Percentiles rank a stretch among this genome's conserved stretches.
Conservation (phyloP, 1,140 invertebrate genomes). For the Parapsyche elsis region DNA sequence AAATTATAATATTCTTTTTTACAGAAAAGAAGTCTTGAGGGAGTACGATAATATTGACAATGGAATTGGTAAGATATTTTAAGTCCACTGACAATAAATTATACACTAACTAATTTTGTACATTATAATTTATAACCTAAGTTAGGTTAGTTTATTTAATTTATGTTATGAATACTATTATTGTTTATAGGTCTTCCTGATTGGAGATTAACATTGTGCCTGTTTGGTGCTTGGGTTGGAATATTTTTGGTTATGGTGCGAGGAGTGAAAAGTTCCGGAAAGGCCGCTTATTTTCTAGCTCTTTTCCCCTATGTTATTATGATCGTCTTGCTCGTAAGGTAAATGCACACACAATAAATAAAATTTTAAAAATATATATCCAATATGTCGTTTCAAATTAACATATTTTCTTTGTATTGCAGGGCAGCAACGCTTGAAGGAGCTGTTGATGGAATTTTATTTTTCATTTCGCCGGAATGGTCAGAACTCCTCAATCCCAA, state of each 20-base stretch:
- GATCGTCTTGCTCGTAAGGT: constrained; percentile 76
- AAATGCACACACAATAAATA: neutral
- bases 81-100: constrained; percentile 63
- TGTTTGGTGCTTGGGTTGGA: constrained; percentile 81
- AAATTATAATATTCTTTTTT: constrained; percentile 45
- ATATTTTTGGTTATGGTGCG: constrained; percentile 81
- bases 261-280: constrained; percentile 83
- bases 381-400: constrained; percentile 56
- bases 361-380: neutral
- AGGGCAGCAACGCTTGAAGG: constrained; percentile 80
- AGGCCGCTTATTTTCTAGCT: constrained; percentile 85
- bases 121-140: constrained; percentile 66
- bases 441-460: constrained; percentile 79
- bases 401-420: constrained; percentile 63
- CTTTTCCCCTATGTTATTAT: constrained; percentile 89
- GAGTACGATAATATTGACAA: constrained; percentile 71
- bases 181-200: constrained; percentile 68
- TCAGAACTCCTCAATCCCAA: constrained; percentile 73
- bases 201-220: constrained; percentile 81
- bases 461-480: constrained; percentile 80
- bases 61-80: constrained; percentile 75
- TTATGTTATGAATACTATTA: constrained; percentile 61
- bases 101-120: constrained; percentile 64
- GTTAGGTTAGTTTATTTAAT: constrained; percentile 71
- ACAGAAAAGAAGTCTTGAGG: constrained; percentile 70